Conservation (phyloP, 2,113 vertebrate genomes). For the Bujurquina vittata region DNA sequence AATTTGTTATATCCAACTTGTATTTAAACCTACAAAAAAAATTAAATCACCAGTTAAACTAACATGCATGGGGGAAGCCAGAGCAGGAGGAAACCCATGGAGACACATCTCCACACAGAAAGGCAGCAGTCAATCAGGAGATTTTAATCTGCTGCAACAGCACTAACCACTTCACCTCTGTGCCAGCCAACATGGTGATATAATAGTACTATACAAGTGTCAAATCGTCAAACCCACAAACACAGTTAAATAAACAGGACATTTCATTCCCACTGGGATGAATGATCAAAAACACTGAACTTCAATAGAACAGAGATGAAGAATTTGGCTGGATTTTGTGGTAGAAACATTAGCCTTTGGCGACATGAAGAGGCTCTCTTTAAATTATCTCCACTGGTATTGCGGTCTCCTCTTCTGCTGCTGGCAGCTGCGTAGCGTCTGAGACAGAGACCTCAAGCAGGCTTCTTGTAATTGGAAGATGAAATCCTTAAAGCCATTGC, state of each 20-base stretch:
- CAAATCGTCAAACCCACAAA: constrained; percentile 6
- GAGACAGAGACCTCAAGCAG: constrained; percentile 29
- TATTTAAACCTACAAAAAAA: background rate
- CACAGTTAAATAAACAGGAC: background rate
- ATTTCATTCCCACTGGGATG: background rate
- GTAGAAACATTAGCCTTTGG: constrained; percentile 12
- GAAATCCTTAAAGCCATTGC: background rate
- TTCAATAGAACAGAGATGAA: background rate
- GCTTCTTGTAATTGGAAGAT: constrained; percentile 28
- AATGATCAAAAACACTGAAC: constrained; percentile 2
- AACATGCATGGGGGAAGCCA: background rate
- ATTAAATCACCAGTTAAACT: background rate
- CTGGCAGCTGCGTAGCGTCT: constrained; percentile 12
- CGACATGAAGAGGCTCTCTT: constrained; percentile 19
- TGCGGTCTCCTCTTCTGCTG: background rate
- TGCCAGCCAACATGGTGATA: background rate
- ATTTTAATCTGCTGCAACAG: background rate
- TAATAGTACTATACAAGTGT: background rate
- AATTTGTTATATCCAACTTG: background rate
- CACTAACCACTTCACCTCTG: background rate
- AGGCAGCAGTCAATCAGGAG: background rate
- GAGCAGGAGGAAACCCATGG: background rate
- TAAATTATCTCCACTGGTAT: constrained; percentile 39
- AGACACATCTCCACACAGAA: background rate
- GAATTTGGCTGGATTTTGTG: constrained; percentile 19